phyloP scores from a whole-genome alignment of 2,113 vertebrate species.

The Chionis minor region DNA sequence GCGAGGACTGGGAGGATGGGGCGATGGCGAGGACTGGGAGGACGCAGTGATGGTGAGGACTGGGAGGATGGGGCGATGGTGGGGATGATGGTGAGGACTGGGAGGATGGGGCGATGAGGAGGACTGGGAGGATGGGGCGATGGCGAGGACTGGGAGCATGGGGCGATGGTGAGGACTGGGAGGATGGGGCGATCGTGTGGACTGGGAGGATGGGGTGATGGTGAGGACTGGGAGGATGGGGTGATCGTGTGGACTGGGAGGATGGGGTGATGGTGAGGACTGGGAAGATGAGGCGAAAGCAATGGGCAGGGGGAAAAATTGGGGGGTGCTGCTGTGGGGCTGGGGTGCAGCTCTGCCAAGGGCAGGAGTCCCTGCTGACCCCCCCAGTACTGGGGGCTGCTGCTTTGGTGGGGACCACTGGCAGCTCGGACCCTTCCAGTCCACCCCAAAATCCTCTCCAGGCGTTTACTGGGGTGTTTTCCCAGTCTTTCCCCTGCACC shows the following conservation, averaged over 20 bases:
- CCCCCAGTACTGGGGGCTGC: rapidly evolving
- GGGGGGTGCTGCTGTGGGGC: neutral
- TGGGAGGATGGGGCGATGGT: neutral
- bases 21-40: neutral
- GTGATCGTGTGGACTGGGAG: neutral
- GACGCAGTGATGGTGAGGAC: neutral
- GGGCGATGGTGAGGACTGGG: neutral
- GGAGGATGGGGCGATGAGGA: neutral
- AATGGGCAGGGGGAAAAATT: neutral
- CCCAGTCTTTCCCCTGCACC: neutral
- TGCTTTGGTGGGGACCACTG: neutral
- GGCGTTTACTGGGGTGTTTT: neutral
- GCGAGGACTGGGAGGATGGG: neutral
- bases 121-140: neutral
- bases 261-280: neutral
- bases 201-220: neutral
- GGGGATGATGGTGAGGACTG: neutral
- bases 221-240: neutral
- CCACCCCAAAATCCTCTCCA: neutral
- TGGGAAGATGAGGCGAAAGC: neutral
- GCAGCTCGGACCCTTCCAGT: neutral
- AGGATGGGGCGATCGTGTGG: neutral
- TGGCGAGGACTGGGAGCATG: neutral
- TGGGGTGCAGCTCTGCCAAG: neutral
- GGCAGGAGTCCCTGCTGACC: neutral